phyloP scores from a whole-genome alignment of 2,888 invertebrate genomes.

The Oligia strigilis region DNA sequence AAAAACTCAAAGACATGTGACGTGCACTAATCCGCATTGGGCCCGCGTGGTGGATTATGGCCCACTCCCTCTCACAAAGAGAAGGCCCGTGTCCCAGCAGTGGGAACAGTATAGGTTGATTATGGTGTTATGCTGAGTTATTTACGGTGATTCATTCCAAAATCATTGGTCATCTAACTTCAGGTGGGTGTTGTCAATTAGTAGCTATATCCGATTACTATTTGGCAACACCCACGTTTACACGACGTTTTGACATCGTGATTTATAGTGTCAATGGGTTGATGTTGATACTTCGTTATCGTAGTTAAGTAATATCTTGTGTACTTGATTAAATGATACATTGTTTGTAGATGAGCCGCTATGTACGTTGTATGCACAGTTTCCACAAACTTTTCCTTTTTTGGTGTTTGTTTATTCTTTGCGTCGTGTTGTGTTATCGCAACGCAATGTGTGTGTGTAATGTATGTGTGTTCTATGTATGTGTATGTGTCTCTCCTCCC shows the following conservation, averaged over 20 bases:
- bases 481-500: too few species aligned
- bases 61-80: background rate
- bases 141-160: slow-evolving; percentile 5
- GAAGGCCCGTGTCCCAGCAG: background rate
- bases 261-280: slow-evolving; percentile 45
- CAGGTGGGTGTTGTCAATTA: slow-evolving; percentile 62
- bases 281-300: slow-evolving; percentile 26
- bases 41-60: background rate
- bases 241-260: slow-evolving; percentile 17
- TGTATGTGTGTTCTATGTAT: too few species aligned
- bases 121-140: too few species aligned
- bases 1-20: background rate
- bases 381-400: background rate
- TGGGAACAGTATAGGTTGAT: background rate
- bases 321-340: background rate
- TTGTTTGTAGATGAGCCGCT: background rate
- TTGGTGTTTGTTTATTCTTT: background rate
- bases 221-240: slow-evolving; percentile 53
- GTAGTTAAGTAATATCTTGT: slow-evolving; percentile 10
- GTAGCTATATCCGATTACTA: slow-evolving; percentile 38
- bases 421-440: background rate
- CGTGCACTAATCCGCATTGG: background rate
- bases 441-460: too few species aligned
- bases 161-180: background rate
- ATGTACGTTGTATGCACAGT: background rate